Percentiles rank a stretch among this genome's conserved stretches.
These are phyloP conservation scores for Melanaphis sacchari DNA, from an alignment of 1,140 invertebrate genomes.

Conservation along the genomic window DNA sequence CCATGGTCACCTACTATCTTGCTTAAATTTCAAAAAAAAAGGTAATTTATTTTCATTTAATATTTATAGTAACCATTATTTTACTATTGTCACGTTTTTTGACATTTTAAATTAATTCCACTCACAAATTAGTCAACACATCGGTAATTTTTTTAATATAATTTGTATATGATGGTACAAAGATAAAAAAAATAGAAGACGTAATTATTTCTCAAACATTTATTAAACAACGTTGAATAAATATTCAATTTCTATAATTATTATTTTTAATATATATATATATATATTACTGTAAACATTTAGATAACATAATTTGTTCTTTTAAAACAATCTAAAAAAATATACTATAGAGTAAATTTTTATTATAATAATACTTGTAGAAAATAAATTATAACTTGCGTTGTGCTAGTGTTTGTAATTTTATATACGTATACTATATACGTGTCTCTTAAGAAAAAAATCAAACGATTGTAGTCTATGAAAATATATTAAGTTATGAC, in stretches of 20 bases:
- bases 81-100: neutral
- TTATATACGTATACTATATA: neutral
- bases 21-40: conserved; percentile 18
- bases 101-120: neutral
- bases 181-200: neutral
- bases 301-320: neutral
- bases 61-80: neutral
- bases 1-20: neutral
- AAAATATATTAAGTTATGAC: neutral
- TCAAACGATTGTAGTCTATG: neutral
- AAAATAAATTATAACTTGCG: neutral
- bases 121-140: neutral
- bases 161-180: neutral
- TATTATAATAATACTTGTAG: neutral
- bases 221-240: neutral
- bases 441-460: neutral
- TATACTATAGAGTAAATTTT: neutral
- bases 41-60: neutral
- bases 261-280: neutral
- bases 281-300: neutral
- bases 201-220: neutral
- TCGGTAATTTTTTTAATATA: neutral
- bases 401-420: neutral
- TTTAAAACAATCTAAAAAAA: neutral
- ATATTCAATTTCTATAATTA: neutral